Conservation (phyloP, 1,140 invertebrate genomes). For the Procambarus clarkii region DNA sequence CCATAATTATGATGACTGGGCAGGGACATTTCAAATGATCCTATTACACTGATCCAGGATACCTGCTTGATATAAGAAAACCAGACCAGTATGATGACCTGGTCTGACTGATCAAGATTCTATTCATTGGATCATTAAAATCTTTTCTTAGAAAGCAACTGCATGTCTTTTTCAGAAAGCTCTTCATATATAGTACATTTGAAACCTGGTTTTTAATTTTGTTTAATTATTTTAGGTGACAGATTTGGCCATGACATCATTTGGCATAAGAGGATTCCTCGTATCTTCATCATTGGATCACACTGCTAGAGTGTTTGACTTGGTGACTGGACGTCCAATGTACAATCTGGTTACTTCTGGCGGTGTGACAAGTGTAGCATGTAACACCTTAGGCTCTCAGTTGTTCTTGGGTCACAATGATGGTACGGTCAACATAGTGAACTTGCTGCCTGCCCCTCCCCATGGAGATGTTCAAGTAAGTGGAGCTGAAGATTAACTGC, state of each 20-base stretch:
- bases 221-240: constrained; percentile 40
- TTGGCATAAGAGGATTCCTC: constrained; percentile 51
- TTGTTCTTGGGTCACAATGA: constrained; percentile 45
- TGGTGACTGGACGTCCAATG: constrained; percentile 45
- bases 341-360: constrained; percentile 39
- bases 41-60: no score
- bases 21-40: no score
- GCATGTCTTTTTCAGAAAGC: no score
- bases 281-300: constrained; percentile 59
- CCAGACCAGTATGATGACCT: no score
- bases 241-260: constrained; percentile 29
- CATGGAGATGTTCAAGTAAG: constrained; percentile 54
- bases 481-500: not conserved
- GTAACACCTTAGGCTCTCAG: constrained; percentile 57
- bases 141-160: no score
- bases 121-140: no score
- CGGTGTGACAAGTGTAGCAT: constrained; percentile 31
- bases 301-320: constrained; percentile 59
- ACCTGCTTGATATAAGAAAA: no score
- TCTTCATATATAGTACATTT: not conserved
- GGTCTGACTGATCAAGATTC: no score
- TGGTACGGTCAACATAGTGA: constrained; percentile 35
- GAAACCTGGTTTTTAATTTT: not conserved
- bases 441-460: constrained; percentile 44
- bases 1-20: no score